These are phyloP conservation scores for Drosophila aff. DNA, from an alignment of 1,140 invertebrate species.

Conservation along the genomic window DNA sequence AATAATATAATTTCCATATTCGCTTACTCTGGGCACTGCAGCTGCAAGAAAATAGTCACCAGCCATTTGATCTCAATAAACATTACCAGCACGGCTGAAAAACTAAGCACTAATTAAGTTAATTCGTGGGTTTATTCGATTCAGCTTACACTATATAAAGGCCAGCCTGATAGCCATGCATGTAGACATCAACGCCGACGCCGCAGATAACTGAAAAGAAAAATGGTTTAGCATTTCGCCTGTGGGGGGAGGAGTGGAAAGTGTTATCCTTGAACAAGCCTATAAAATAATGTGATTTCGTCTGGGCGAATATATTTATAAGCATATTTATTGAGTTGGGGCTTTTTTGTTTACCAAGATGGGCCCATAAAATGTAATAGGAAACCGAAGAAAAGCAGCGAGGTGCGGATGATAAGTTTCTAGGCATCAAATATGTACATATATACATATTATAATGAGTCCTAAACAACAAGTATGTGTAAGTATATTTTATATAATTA, in stretches of 20 bases:
- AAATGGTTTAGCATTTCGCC: constrained; percentile 45
- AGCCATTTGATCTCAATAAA: constrained; percentile 84
- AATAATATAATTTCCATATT: not conserved
- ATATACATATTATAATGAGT: not conserved
- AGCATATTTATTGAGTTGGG: constrained; percentile 54
- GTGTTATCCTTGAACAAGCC: constrained; percentile 45
- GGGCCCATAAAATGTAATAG: constrained; percentile 62
- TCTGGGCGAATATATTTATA: constrained; percentile 57
- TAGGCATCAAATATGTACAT: not conserved
- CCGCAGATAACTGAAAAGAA: constrained; percentile 81
- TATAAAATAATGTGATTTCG: constrained; percentile 66
- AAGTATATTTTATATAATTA: no score
- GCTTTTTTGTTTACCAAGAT: constrained; percentile 39
- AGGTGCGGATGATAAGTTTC: constrained; percentile 28
- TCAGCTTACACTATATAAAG: constrained; percentile 79
- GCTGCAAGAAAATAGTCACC: constrained; percentile 76
- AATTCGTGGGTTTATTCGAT: not conserved
- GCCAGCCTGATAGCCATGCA: constrained; percentile 76
- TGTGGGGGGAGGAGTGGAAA: constrained; percentile 1
- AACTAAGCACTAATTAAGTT: constrained; percentile 61
- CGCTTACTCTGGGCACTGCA: constrained; percentile 73
- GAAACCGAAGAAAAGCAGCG: constrained; percentile 49
- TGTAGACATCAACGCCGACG: constrained; percentile 80
- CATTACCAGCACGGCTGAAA: constrained; percentile 75
- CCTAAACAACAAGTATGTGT: not conserved